Percentiles rank a stretch among this genome's conserved stretches.
Evolutionary conservation across 1,140 invertebrate species (phyloP).

Genomic region (Cephus cinctus): DNA sequence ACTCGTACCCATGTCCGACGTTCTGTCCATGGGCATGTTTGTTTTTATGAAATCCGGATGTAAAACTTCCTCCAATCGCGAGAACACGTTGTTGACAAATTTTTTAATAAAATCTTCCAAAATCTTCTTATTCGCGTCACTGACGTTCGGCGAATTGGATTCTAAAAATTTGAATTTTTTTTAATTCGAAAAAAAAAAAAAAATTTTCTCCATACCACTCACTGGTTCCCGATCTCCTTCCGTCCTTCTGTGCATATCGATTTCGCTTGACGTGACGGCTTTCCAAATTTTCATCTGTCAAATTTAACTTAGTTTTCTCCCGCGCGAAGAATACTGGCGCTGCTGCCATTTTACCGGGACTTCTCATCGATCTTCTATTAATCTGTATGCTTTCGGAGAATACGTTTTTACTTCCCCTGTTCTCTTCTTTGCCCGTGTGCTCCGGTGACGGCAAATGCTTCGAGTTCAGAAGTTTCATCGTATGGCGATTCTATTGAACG

Average conservation of each 20-base stretch:
- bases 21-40: too few species aligned
- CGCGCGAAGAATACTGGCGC: slow-evolving; percentile 14
- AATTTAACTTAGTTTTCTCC: slow-evolving; percentile 2
- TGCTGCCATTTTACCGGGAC: slow-evolving; percentile 13
- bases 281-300: background rate
- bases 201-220: background rate
- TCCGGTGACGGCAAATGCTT: slow-evolving; percentile 18
- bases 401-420: background rate
- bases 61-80: too few species aligned
- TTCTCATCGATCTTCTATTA: slow-evolving; percentile 1
- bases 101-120: too few species aligned
- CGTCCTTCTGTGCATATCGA: background rate
- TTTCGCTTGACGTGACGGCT: background rate
- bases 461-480: slow-evolving; percentile 8
- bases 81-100: too few species aligned
- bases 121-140: too few species aligned
- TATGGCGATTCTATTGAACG: slow-evolving; percentile 15
- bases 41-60: too few species aligned
- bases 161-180: too few species aligned
- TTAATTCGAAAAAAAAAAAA: too few species aligned
- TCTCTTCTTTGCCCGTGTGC: slow-evolving; percentile 15
- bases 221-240: background rate
- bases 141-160: too few species aligned
- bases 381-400: background rate
- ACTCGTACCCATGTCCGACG: too few species aligned